Percentiles rank a stretch among this genome's conserved stretches.
phyloP scores from a whole-genome alignment of 2,113 vertebrate species.

The Ictalurus punctatus region DNA sequence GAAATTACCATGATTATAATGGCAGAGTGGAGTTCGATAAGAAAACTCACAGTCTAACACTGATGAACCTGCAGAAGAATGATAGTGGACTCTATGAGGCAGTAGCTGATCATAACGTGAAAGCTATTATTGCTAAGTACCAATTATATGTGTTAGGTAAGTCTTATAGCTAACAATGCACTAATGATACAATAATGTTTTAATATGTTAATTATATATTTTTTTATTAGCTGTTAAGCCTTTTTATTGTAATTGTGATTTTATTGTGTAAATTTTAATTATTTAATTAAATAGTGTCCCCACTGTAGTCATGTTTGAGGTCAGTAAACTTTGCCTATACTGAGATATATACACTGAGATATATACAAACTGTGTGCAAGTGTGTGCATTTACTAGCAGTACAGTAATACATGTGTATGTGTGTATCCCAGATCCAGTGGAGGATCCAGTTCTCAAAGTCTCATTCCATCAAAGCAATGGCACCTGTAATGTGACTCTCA shows the following conservation, averaged over 20 bases:
- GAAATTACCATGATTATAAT: neutral
- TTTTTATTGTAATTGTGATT: neutral
- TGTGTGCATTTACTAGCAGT: neutral
- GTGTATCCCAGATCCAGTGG: conserved; percentile 29
- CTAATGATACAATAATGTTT: neutral
- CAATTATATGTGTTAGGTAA: conserved; percentile 42
- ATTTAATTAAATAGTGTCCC: neutral
- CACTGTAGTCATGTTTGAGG: no score
- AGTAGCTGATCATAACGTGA: no score
- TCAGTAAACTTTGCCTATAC: no score
- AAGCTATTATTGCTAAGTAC: neutral
- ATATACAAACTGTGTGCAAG: neutral
- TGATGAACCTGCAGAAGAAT: conserved; percentile 37
- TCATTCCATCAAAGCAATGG: neutral
- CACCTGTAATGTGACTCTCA: conserved; percentile 19
- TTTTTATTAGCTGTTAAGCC: no score
- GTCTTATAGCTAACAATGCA: neutral
- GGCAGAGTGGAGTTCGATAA: neutral
- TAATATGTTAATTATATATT: no score
- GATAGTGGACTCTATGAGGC: conserved; percentile 40
- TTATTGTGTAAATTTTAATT: neutral
- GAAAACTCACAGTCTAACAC: neutral
- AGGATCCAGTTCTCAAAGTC: neutral
- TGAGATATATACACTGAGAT: no score
- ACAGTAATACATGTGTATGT: neutral